Percentiles rank a stretch among this genome's conserved stretches.
phyloP scores from a whole-genome alignment of 2,113 vertebrate genomes.

The Pterocles burchelli region DNA sequence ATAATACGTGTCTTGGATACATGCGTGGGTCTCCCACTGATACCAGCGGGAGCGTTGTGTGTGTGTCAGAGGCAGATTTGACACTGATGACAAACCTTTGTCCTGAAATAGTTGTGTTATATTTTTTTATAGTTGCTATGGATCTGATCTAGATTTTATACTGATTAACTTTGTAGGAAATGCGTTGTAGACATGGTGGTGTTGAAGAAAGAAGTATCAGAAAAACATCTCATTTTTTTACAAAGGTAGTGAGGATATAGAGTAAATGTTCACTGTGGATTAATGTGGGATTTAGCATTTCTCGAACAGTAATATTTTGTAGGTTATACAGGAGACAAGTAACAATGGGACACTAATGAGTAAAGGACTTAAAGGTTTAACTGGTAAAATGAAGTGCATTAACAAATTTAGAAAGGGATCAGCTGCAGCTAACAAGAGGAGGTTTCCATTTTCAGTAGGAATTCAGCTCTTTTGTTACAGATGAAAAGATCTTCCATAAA shows the following conservation, averaged over 20 bases:
- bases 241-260: not conserved
- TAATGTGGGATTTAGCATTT: slow-evolving; percentile 1
- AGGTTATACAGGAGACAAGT: not conserved
- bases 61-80: not conserved
- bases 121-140: slow-evolving; percentile 58
- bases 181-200: not conserved
- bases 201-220: not conserved
- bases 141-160: slow-evolving; percentile 57
- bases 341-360: not conserved
- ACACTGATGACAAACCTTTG: slow-evolving; percentile 10
- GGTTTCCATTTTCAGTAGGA: not conserved
- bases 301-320: not conserved
- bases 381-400: slow-evolving; percentile 32
- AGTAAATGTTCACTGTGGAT: slow-evolving; percentile 14
- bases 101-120: slow-evolving; percentile 31
- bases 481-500: not conserved
- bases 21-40: rapidly evolving
- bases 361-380: slow-evolving; percentile 47
- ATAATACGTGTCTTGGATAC: rapidly evolving
- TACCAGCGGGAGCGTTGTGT: rapidly evolving
- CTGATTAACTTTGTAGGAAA: slow-evolving; percentile 35
- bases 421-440: not conserved
- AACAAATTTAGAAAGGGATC: slow-evolving; percentile 1
- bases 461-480: not conserved
- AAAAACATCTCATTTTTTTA: not conserved